A percentile compares a stretch with the other conserved stretches of the same genome.
Evolutionary conservation across 2,888 invertebrate species (phyloP).

Genomic region (Congeria kusceri): DNA sequence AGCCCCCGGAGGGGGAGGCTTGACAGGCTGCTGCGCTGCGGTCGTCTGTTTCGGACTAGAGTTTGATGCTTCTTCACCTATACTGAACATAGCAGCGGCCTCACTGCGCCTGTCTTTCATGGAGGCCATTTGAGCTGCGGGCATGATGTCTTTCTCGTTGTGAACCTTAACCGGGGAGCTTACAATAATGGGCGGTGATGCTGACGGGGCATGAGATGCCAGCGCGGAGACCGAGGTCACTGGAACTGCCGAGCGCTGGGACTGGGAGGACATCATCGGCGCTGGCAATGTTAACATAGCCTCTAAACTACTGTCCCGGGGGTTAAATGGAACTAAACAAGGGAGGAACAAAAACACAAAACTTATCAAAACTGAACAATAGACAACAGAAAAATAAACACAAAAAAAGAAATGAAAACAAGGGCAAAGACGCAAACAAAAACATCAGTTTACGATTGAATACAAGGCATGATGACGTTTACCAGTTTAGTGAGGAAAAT

Average conservation of each 20-base stretch:
- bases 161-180: conserved; percentile 67
- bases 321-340: conserved; percentile 48
- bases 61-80: conserved; percentile 78
- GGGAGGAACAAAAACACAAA: conserved; percentile 31
- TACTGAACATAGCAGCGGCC: conserved; percentile 63
- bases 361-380: too few relatives aligned
- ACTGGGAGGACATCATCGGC: conserved; percentile 30
- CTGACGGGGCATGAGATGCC: conserved; percentile 40
- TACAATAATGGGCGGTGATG: conserved; percentile 69
- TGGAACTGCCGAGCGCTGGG: conserved; percentile 9
- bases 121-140: conserved; percentile 47
- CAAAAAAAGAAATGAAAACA: neutral
- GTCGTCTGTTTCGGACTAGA: conserved; percentile 78
- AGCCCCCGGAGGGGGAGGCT: conserved; percentile 82
- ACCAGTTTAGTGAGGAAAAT: too few relatives aligned
- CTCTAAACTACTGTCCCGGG: conserved; percentile 45
- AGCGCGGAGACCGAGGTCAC: conserved; percentile 43
- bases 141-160: conserved; percentile 50
- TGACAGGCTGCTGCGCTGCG: conserved; percentile 58
- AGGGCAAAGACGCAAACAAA: neutral
- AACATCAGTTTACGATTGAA: too few relatives aligned
- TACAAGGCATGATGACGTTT: too few relatives aligned
- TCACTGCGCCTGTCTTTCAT: conserved; percentile 46
- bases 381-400: neutral
- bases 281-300: conserved; percentile 55